Percentiles rank a stretch among this genome's conserved stretches.
Evolutionary conservation across 2,888 invertebrate genomes (phyloP).

Genomic region (Lasioglossum pauxillum): DNA sequence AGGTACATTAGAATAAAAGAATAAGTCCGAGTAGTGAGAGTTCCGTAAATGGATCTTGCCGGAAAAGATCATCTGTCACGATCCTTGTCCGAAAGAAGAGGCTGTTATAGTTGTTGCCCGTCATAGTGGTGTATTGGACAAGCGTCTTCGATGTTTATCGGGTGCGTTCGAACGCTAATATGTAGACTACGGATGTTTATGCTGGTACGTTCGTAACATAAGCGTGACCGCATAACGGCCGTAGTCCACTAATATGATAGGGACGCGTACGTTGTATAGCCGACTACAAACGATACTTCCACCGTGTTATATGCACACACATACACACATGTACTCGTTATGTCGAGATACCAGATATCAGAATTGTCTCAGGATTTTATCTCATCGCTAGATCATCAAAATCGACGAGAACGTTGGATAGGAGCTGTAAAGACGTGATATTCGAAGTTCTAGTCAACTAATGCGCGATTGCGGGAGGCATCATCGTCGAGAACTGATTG

Average conservation of each 20-base stretch:
- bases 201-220: not conserved
- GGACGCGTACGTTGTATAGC: conserved; percentile 9
- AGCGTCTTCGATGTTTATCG: conserved; percentile 21
- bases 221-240: not conserved
- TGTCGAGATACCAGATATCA: conserved; percentile 36
- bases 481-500: conserved; percentile 4
- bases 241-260: not conserved
- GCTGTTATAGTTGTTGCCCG: conserved; percentile 26
- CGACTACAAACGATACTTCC: conserved; percentile 39
- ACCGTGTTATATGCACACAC: conserved; percentile 15
- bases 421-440: conserved; percentile 54
- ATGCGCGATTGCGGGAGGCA: conserved; percentile 30
- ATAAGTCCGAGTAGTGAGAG: not conserved
- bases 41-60: conserved; percentile 2
- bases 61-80: not conserved
- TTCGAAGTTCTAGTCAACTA: conserved; percentile 67
- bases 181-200: not conserved
- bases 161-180: not conserved
- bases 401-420: conserved; percentile 46
- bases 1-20: conserved; percentile 14
- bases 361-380: conserved; percentile 50
- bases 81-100: not conserved
- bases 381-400: conserved; percentile 36
- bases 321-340: not conserved
- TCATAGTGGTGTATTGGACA: not conserved